Evolutionary conservation across 2,888 invertebrate species (phyloP), one percentile per base, ranked within the genome.

Genomic region (Epinotia bilunana): DNA sequence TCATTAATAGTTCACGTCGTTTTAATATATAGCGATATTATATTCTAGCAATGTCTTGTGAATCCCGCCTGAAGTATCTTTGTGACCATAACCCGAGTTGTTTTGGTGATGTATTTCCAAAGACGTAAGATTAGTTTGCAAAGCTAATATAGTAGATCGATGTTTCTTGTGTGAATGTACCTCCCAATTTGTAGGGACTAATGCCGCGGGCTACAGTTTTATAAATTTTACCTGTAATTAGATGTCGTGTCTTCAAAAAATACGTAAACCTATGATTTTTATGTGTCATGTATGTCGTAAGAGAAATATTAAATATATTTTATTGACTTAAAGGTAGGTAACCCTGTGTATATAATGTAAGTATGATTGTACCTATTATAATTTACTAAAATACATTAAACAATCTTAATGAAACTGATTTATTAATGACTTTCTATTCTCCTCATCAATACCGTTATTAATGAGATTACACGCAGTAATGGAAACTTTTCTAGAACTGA

Each of bases 81-180:
- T 90, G 92, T 93, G 93, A 92, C 93, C 93, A 94, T 94, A 93
- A 92, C 91, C 88, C 84, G 89, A 89, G 90, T 87, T 88, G 90
- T 93, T 93, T 92, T 92, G 93, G 93, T 93, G 93, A 93, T 93
- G 91, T 91, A 88, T 92, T 93, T 94, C 94, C 93, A 93, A 94
- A 94, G 93, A 94, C 86, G 91, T 93, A 93, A 90, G 87, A 88
- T 90, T 93, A 93, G 90, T 92, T 88, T 90, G 80, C 90, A 88
- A 89, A 87, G 87, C 87, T 88, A 87, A 88, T 86, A 84, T 83
- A 86, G 83, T 86, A 83, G 78, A 83, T 86, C 83, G 82, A 84
- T 80, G 78, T 83, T 82, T 82, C 80, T 78, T 82, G 74, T 77
- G 69, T 76, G 74, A 77, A 75, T 73, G 72, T 76, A 76, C 64